Evolutionary conservation across 2,797 vertebrate species (phyloP).

Genomic region (Spinus pinus): DNA sequence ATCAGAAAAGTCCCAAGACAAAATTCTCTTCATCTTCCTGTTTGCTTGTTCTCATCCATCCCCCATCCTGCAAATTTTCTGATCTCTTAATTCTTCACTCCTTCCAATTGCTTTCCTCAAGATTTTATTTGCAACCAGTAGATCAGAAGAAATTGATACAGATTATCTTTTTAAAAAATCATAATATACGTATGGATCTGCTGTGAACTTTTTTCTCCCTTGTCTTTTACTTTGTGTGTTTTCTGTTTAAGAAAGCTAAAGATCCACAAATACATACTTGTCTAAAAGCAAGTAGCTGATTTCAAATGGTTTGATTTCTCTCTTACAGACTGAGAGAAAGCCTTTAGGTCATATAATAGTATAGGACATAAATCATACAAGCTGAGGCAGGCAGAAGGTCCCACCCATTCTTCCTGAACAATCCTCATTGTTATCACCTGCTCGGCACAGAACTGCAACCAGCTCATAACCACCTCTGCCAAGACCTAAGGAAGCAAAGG

Average conservation of each 20-base stretch:
- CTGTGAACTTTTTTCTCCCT: not conserved
- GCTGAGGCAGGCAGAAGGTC: conserved; percentile 50
- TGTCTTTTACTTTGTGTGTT: not conserved
- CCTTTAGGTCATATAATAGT: conserved; percentile 35
- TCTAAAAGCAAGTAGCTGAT: conserved; percentile 4
- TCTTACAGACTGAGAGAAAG: conserved; percentile 18
- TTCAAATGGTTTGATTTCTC: conserved; percentile 16
- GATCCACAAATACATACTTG: not conserved
- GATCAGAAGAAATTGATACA: not conserved
- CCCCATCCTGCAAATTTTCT: not conserved
- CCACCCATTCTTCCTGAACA: conserved; percentile 61
- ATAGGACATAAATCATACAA: conserved; percentile 33
- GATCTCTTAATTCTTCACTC: not conserved
- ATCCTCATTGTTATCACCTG: conserved; percentile 57
- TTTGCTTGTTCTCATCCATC: not conserved
- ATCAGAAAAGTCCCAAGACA: not conserved
- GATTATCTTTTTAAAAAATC: not conserved
- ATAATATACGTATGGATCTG: not conserved
- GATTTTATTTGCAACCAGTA: not conserved
- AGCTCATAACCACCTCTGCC: conserved; percentile 44
- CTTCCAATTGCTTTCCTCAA: not conserved
- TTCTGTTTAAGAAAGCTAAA: not conserved
- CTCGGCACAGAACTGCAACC: conserved; percentile 27
- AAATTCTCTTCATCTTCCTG: not conserved
- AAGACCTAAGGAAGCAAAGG: conserved; percentile 46